Conservation (phyloP, 1,140 invertebrate species). For the Orius laevigatus region DNA sequence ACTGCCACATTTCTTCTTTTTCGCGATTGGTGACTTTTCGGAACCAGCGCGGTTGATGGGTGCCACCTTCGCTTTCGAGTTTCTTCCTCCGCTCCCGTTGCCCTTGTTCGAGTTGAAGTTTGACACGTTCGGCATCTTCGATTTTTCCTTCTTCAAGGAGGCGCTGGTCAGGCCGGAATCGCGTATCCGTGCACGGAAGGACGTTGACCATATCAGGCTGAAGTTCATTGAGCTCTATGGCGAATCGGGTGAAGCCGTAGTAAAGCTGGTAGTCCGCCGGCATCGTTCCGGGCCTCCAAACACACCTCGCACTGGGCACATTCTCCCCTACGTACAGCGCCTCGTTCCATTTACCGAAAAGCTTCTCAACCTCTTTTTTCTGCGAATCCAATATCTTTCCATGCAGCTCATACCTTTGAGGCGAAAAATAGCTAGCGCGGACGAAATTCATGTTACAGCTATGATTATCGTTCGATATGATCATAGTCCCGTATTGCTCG, state of each 20-base stretch:
- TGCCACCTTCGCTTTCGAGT: constrained; percentile 34
- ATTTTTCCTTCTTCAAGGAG: constrained; percentile 61
- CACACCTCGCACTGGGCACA: constrained; percentile 47
- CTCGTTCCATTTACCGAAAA: constrained; percentile 72
- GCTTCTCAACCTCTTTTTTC: constrained; percentile 37
- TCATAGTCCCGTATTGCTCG: constrained; percentile 71
- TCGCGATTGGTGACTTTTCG: constrained; percentile 13
- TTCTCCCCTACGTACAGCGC: constrained; percentile 58
- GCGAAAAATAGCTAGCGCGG: constrained; percentile 68
- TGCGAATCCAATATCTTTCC: constrained; percentile 39
- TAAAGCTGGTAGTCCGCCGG: constrained; percentile 64
- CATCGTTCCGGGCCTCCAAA: constrained; percentile 62
- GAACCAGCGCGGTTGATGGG: constrained; percentile 33
- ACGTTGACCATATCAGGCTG: constrained; percentile 40
- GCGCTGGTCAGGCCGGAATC: constrained; percentile 33
- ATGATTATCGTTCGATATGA: constrained; percentile 39
- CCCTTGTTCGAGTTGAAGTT: constrained; percentile 45
- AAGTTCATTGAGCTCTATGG: constrained; percentile 70
- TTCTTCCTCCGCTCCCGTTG: constrained; percentile 49
- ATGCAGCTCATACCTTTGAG: constrained; percentile 58
- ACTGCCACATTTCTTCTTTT: constrained; percentile 43
- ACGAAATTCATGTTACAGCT: constrained; percentile 65
- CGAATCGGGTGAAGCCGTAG: constrained; percentile 73
- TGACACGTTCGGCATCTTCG: constrained; percentile 48
- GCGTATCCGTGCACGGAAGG: constrained; percentile 58